These are phyloP conservation scores for Anhinga anhinga DNA, from an alignment of 2,113 vertebrate genomes.

Conservation along the genomic window DNA sequence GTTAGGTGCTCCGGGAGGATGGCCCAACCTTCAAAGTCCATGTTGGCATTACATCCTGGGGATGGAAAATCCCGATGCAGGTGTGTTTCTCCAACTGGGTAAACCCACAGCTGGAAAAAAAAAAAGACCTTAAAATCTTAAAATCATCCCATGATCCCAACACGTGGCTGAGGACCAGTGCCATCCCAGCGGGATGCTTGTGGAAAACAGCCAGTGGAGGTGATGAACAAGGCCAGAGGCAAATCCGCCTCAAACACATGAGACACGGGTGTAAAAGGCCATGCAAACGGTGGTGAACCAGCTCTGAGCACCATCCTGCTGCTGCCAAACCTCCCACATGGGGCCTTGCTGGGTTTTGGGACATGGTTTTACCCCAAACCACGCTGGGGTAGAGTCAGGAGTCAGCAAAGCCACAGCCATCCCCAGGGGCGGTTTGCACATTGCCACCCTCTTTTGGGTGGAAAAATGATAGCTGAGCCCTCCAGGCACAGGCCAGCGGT, in stretches of 20 bases:
- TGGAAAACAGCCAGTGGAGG: background rate
- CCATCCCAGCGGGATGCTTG: no score
- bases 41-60: background rate
- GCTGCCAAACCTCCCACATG: background rate
- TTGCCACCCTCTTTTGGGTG: background rate
- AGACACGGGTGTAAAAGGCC: background rate
- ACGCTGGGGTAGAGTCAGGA: background rate
- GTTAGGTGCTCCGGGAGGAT: rapidly evolving
- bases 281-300: background rate
- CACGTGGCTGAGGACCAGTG: rapidly evolving
- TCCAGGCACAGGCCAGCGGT: background rate
- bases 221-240: background rate
- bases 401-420: background rate
- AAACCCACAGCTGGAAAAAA: background rate
- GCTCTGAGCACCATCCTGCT: background rate
- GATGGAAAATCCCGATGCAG: background rate
- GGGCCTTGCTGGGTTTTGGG: background rate
- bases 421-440: rapidly evolving
- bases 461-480: background rate
- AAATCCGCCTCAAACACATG: background rate
- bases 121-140: background rate
- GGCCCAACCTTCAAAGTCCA: background rate
- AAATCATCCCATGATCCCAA: background rate
- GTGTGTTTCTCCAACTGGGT: background rate
- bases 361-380: background rate